Evolutionary conservation across 2,113 vertebrate species (phyloP).

Genomic region (Nannospalax galili): DNA sequence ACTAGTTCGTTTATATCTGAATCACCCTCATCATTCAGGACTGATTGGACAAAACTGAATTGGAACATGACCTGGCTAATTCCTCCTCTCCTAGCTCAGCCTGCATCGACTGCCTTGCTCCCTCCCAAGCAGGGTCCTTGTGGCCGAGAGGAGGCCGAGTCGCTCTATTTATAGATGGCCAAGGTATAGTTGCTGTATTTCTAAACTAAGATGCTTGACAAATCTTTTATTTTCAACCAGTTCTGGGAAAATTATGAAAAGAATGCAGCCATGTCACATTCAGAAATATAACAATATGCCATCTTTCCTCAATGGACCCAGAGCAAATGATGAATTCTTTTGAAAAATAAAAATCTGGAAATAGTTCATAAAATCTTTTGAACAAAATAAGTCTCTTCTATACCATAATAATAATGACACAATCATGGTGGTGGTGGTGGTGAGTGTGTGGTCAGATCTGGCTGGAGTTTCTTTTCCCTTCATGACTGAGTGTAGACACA

Average conservation of each 20-base stretch:
- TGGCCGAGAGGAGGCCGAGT: not conserved
- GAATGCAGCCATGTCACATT: not conserved
- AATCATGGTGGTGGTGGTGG: not conserved
- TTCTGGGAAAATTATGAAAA: slow-evolving; percentile 4
- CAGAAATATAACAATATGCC: not conserved
- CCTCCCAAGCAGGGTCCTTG: not conserved
- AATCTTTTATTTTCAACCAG: slow-evolving; percentile 11
- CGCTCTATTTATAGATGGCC: fast-evolving
- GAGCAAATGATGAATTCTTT: not conserved
- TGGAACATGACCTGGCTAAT: not conserved
- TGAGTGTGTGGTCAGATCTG: not conserved
- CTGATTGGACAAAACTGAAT: not conserved
- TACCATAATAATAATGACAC: not conserved
- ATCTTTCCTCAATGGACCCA: not conserved
- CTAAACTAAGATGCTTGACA: not conserved
- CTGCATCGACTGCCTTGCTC: fast-evolving
- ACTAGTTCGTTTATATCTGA: slow-evolving; percentile 16
- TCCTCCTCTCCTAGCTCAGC: not conserved
- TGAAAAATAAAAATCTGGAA: not conserved
- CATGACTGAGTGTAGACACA: not conserved
- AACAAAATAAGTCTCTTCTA: not conserved
- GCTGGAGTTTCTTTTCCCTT: not conserved
- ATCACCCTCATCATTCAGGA: slow-evolving; percentile 40
- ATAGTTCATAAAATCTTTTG: not conserved
- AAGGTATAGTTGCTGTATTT: not conserved